Base-by-base conservation (phyloP, 2,797 vertebrate genomes). In the Chrosomus eos region DNA sequence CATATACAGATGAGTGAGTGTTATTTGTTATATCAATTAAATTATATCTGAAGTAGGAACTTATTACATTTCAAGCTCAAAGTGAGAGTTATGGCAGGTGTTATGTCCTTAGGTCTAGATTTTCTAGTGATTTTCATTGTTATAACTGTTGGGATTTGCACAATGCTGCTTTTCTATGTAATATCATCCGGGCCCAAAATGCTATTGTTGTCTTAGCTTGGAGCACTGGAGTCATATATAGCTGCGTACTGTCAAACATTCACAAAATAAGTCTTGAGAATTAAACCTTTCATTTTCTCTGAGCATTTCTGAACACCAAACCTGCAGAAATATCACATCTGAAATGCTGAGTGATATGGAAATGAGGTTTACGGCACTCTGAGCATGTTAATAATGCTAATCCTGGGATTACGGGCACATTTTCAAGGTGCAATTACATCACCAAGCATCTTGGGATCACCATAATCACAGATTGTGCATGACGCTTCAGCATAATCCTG, bases 351-450 rank as follows among this genome's bases (percentile, higher is more conserved):
- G 85, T 86, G 86, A 85, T 85, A 89, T 92, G 89, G 85, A 91
- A 91, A 93, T 91, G 72, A 91, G 90, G 89, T 91, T 91, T 91
- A 89, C 85, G 85, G 85, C 85, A 89, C 89, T 89, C 89, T 85
- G 86, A 91, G 89, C 90, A 90, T 91, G 91, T 90, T 92, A 92
- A 92, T 93, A 89, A 90, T 90, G 88, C 86, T 92, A 92, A 93
- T 90, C 91, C 91, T 87, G 83, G 89, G 89, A 93, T 93, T 93
- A 92, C 87, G 87, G 89, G 88, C 87, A 88, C 85, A 88, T 90
- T 91, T 91, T 92, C 90, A 92, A 90, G 89, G 91, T 92, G 89
- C 91, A 92, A 92, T 93, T 91, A 91, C 90, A 92, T 91, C 90
- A 91, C 85, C 21, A 76, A 84, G 88, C 90, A 87, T 85, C 80